Conservation (phyloP, 2,888 invertebrate genomes). For the Melangyna quadrimaculata region DNA sequence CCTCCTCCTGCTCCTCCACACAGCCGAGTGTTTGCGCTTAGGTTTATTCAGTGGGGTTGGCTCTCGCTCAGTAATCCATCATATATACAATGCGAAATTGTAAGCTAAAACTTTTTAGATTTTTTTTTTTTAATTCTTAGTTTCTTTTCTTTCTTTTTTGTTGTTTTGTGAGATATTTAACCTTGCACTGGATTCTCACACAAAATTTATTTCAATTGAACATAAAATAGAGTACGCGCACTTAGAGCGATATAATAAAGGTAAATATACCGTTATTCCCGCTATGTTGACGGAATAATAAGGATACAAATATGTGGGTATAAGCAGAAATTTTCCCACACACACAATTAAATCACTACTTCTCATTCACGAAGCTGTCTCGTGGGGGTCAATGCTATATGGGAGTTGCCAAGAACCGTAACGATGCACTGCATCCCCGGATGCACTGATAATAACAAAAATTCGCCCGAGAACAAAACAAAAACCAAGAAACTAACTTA, state of each 20-base stretch:
- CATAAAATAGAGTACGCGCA: conserved; percentile 56
- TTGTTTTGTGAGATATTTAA: conserved; percentile 48
- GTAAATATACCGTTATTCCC: conserved; percentile 5
- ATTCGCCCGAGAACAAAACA: conserved; percentile 17
- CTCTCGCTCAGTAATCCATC: conserved; percentile 65
- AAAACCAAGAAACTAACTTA: neutral
- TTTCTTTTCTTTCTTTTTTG: conserved; percentile 6
- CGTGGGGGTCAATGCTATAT: neutral
- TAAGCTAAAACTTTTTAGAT: conserved; percentile 37
- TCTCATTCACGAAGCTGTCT: neutral
- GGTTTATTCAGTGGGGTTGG: neutral
- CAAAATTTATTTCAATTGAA: conserved; percentile 66
- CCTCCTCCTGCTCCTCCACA: conserved; percentile 11
- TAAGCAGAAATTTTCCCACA: neutral
- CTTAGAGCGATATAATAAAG: conserved; percentile 43
- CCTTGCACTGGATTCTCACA: conserved; percentile 68
- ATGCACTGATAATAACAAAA: conserved; percentile 7
- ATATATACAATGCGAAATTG: conserved; percentile 62
- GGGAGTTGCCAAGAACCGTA: conserved; percentile 1
- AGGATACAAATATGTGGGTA: neutral
- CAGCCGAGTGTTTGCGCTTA: conserved; percentile 40
- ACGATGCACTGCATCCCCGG: neutral
- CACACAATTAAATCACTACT: neutral
- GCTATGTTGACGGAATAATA: neutral
- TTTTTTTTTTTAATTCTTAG: conserved; percentile 12